Base-by-base conservation (phyloP, 1,140 invertebrate genomes). In the Tetranychus cinnabarinus region DNA sequence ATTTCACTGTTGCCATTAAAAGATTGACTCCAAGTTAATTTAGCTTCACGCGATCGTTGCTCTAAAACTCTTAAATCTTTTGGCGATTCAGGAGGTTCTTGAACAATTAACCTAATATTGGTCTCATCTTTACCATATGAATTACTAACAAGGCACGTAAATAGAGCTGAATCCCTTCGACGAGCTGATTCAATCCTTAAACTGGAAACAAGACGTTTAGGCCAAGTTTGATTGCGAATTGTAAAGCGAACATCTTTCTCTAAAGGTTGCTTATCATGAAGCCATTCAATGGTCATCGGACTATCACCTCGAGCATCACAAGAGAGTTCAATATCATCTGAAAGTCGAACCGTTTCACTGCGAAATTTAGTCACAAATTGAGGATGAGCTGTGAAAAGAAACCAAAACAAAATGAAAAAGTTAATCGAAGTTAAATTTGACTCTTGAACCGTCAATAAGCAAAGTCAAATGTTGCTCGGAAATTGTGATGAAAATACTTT, bases 51-150 rank as follows among this genome's bases (percentile, higher is more conserved):
- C 8, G 81, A 76, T 2, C 65, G 65, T 10, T 64, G 60, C 33
- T 70, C 67, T 3, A 68, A 23, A 1, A 74, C 64, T 37, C 67
- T 68, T 1, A 73, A 58, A 60, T 71, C 67, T 31, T 60, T 60
- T 1, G 73, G 71, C 0, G 69, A 63, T 58, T 74, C 73, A 6
- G 74, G 74, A 2, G 65, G 67, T 58, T 75, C 73, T 82, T 85
- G 87, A 33, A 95, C 84, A 68, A 92, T 90, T 75, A 96, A 82
- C 70, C 91, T 89, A 69, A 93, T 91, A 70, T 85, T 90, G 15
- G 89, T 90, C 67, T 93, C 88, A 71, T 95, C 90, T 66, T 84
- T 88, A 31, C 91, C 91, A 72, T 93, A 91, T 33, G 86, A 83
- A 74, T 97, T 97, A 4, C 86, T 88, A 1, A 89, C 90, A 6